phyloP scores from a whole-genome alignment of 2,797 vertebrate species.

The Smutsia temminckii region DNA sequence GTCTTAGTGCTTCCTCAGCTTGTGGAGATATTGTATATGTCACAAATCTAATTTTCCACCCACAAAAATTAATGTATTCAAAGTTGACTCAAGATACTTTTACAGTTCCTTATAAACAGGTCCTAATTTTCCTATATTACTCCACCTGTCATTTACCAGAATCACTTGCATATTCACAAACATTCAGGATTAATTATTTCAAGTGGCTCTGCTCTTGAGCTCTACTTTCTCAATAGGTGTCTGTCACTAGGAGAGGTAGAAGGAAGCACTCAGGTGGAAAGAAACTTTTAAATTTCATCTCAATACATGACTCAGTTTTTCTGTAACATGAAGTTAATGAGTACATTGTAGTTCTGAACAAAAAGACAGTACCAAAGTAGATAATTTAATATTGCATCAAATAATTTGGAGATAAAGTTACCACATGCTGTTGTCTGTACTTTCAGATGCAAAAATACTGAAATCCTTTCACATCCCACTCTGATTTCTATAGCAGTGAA shows the following conservation, averaged over 20 bases:
- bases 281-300: neutral
- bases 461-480: neutral
- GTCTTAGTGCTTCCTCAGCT: neutral
- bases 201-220: neutral
- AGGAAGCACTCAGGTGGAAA: neutral
- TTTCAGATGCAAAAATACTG: neutral
- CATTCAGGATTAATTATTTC: constrained; percentile 25
- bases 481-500: neutral
- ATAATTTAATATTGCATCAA: neutral
- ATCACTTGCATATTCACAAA: constrained; percentile 9
- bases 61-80: neutral
- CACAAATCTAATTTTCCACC: neutral
- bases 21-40: neutral
- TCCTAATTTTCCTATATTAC: neutral
- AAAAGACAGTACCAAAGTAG: neutral
- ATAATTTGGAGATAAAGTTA: constrained; percentile 5
- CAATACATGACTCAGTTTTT: neutral
- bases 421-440: neutral
- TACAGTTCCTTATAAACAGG: neutral
- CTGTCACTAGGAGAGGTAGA: neutral
- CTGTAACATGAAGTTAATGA: neutral
- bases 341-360: neutral
- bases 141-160: neutral
- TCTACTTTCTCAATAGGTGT: neutral
- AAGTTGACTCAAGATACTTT: neutral